Percentiles rank a stretch among this genome's conserved stretches.
These are phyloP conservation scores for Malurus elegans DNA, from an alignment of 2,113 vertebrate species.

Conservation along the genomic window DNA sequence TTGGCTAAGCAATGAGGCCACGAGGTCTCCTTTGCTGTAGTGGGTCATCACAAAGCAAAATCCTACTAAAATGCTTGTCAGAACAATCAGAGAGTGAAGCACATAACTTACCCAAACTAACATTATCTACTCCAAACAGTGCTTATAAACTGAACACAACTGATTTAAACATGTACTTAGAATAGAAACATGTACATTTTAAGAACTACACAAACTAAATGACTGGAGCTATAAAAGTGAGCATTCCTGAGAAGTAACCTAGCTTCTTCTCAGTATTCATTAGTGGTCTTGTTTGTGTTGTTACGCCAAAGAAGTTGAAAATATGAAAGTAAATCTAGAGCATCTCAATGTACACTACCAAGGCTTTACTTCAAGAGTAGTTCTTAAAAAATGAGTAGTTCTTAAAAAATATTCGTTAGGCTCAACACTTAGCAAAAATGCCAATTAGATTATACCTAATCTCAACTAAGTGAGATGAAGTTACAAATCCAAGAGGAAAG, in stretches of 20 bases:
- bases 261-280: background rate
- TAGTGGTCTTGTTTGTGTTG: background rate
- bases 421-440: background rate
- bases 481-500: background rate
- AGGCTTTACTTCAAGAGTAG: background rate
- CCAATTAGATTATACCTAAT: background rate
- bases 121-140: accelerated
- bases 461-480: background rate
- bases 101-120: background rate
- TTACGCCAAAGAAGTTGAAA: background rate
- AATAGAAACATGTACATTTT: background rate
- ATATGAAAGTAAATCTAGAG: background rate
- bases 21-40: background rate
- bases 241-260: background rate
- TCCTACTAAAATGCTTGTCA: background rate
- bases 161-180: background rate
- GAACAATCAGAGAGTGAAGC: background rate
- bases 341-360: background rate
- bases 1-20: background rate
- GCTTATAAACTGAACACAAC: background rate
- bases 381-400: background rate
- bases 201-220: background rate
- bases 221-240: background rate
- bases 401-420: background rate
- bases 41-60: background rate